Base-by-base conservation (phyloP, 35 echinoderm and acorn worm species). In the Anneissia japonica region DNA sequence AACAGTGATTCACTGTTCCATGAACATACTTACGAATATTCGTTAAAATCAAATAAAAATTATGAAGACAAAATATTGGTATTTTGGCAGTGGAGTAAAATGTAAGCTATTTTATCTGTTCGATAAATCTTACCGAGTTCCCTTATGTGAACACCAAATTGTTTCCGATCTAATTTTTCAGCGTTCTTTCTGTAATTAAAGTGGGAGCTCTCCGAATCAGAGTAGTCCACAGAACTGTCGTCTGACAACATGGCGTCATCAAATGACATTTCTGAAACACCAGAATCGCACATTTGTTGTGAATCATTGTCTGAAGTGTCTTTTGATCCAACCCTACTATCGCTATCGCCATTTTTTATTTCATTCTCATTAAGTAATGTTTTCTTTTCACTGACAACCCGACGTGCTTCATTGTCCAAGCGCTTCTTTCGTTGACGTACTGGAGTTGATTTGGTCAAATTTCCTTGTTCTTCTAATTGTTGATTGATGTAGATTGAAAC, bases 401-500 rank as follows among this genome's bases (percentile, higher is more conserved):
- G 55, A 74, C 45, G 29, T 0, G 6, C n/a, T 46, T 31, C 17
- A 14, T 34, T 31, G 9, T 0, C 33, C 35, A 77, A 81, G 35
- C 46, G 76, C 26, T 31, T 34, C 7, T 31, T 90, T n/a, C 76
- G 85, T 19, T 14, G 40, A 6, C 32, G 30, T 0, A 73, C n/a
- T 29, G 80, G 74, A 7, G 84, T 77, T 37, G 77, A 31, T 35
- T 86, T 83, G 30, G 76, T 23, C 13, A 95, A 51, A 55, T 94
- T 90, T 17, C 85, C 96, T 56, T 91, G 89, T 46, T 99, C 96
- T 51, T 99, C 96, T 34, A 99, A 37, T 10, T 93, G 87, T 36
- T 93, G 91, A 83, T 99, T 99, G 77, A 99, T 99, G 75, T 94
- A 99, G 35, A 99, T 88, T 23, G 96, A 99, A 23, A 99, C 96